Evolutionary conservation across 2,113 vertebrate genomes (phyloP).

Genomic region (Neodon shergylaensis): DNA sequence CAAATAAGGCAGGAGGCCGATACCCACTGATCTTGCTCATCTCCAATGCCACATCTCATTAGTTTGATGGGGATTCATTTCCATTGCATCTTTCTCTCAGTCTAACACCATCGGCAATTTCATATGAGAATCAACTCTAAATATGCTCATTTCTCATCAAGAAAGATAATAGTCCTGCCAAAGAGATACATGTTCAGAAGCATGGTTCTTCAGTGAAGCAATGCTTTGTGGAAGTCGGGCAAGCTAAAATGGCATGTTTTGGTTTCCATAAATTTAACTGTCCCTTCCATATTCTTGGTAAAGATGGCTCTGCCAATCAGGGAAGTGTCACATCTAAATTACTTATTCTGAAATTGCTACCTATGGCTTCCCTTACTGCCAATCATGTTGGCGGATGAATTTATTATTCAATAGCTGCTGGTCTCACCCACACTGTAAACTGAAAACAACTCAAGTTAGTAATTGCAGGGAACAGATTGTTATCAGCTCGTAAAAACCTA

Average conservation of each 20-base stretch:
- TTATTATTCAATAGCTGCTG: conserved; percentile 39
- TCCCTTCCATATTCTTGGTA: background rate
- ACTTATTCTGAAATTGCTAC: conserved; percentile 53
- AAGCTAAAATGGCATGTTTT: conserved; percentile 42
- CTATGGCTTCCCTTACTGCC: conserved; percentile 12
- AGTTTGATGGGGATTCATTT: conserved; percentile 62
- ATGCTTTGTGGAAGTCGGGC: background rate
- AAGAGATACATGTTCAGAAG: conserved; percentile 28
- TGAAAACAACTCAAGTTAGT: conserved; percentile 43
- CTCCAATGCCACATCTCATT: conserved; percentile 43
- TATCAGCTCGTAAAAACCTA: conserved; percentile 18
- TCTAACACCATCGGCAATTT: conserved; percentile 39
- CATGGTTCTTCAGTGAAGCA: conserved; percentile 30
- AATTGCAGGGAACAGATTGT: background rate
- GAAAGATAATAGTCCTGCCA: conserved; percentile 62
- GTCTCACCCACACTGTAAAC: background rate
- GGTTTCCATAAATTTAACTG: conserved; percentile 56
- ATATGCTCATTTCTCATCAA: conserved; percentile 60
- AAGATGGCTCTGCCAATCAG: conserved; percentile 53
- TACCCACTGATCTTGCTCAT: background rate
- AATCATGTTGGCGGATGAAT: conserved; percentile 47
- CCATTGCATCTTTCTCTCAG: conserved; percentile 27
- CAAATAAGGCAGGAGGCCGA: conserved; percentile 51
- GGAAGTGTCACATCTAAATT: conserved; percentile 34
- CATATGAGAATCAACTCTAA: conserved; percentile 57